A percentile compares a stretch with the other conserved stretches of the same genome.
Evolutionary conservation across 64 coral and sea anemone species (phyloP).

Genomic region (Orbicella faveolata): DNA sequence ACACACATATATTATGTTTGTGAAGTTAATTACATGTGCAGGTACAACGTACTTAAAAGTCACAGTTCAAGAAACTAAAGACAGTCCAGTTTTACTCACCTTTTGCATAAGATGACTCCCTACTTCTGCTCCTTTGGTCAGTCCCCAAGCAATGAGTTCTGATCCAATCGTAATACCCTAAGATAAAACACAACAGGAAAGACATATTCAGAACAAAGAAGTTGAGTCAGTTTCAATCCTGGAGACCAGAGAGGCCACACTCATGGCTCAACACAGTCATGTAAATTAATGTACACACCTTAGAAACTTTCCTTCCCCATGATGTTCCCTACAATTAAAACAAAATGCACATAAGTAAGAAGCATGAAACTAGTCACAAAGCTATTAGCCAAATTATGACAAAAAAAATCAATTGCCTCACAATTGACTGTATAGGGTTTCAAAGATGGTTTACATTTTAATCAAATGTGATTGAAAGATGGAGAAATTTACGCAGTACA

Average conservation of each 20-base stretch:
- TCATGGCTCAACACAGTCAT: too few relatives aligned
- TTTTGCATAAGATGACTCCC: constrained; percentile 78
- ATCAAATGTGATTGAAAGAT: too few relatives aligned
- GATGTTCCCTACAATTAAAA: constrained; percentile 11
- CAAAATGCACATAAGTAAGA: not conserved
- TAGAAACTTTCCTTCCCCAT: constrained; percentile 78
- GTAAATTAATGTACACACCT: constrained; percentile 32
- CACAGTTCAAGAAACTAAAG: too few relatives aligned
- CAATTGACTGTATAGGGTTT: too few relatives aligned
- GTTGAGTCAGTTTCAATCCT: not conserved
- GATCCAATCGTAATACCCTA: constrained; percentile 90
- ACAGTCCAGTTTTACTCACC: constrained; percentile 3
- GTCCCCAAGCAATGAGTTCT: constrained; percentile 85
- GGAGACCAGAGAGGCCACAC: not conserved
- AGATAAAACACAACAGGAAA: not conserved
- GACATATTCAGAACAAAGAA: not conserved
- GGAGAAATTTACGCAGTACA: too few relatives aligned
- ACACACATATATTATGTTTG: too few relatives aligned
- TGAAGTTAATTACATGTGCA: too few relatives aligned
- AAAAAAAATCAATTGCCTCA: not conserved
- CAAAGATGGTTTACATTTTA: too few relatives aligned
- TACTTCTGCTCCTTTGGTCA: constrained; percentile 89
- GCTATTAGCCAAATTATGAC: not conserved
- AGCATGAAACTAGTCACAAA: not conserved
- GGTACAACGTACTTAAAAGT: too few relatives aligned